phyloP scores from a whole-genome alignment of 2,113 vertebrate genomes.

The Macquaria australasica region DNA sequence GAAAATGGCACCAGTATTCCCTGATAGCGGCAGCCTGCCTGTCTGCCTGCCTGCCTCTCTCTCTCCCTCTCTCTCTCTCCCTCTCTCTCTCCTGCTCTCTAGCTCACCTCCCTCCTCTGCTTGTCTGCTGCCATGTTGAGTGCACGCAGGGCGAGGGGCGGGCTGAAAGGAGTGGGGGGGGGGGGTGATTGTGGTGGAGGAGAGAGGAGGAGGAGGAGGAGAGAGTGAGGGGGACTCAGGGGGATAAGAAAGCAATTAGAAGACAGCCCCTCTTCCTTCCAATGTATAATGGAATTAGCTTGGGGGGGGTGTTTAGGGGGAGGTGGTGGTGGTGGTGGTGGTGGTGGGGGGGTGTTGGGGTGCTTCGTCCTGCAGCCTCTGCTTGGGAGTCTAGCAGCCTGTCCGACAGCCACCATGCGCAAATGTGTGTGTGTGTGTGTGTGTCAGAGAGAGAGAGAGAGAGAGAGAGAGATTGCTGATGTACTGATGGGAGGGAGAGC shows the following conservation, averaged over 20 bases:
- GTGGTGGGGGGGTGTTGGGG: conserved; percentile 12
- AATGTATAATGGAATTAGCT: conserved; percentile 89
- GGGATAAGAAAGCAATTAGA: conserved; percentile 90
- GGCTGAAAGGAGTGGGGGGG: conserved; percentile 48
- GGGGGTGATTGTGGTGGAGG: conserved; percentile 26
- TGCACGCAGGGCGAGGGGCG: conserved; percentile 78
- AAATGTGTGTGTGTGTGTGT: conserved; percentile 40
- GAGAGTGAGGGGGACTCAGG: conserved; percentile 74
- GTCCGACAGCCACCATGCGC: conserved; percentile 54
- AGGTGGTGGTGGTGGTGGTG: conserved; percentile 10
- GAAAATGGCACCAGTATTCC: conserved; percentile 86
- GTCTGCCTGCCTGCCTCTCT: conserved; percentile 41
- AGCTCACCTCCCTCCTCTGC: conserved; percentile 80
- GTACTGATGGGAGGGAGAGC: conserved; percentile 60
- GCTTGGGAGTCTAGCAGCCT: conserved; percentile 68
- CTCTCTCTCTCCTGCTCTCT: conserved; percentile 72
- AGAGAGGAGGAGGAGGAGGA: conserved; percentile 32
- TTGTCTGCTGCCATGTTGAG: conserved; percentile 85
- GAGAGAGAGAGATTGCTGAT: conserved; percentile 54
- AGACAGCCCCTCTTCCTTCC: conserved; percentile 86
- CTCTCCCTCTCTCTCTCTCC: conserved; percentile 53
- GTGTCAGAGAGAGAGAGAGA: conserved; percentile 27
- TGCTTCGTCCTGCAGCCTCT: conserved; percentile 66
- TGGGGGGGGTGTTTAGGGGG: conserved; percentile 6
- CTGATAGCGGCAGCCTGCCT: conserved; percentile 78